Percentiles rank a stretch among this genome's conserved stretches.
Conservation (phyloP, 2,888 invertebrate species). For the Campoplex nolae region DNA sequence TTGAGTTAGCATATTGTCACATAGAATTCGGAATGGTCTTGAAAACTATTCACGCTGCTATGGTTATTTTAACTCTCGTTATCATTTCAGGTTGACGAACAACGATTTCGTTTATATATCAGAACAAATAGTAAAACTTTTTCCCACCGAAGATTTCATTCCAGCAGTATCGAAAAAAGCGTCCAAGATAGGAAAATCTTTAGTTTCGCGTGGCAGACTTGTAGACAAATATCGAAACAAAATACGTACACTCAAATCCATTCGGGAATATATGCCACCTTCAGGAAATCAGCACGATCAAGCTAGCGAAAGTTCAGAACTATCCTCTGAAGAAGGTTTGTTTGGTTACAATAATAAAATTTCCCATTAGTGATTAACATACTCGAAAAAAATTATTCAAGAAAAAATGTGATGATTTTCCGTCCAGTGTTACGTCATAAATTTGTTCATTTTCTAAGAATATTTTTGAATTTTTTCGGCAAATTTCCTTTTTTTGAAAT, state of each 20-base stretch:
- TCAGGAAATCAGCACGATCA: neutral
- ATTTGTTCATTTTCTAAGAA: too few species aligned
- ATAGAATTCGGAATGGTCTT: neutral
- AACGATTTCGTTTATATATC: constrained; percentile 15
- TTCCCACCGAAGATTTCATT: constrained; percentile 24
- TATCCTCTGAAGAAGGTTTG: constrained; percentile 3
- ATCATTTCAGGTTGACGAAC: constrained; percentile 21
- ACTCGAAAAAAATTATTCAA: too few species aligned
- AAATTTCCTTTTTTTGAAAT: too few species aligned
- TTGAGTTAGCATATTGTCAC: constrained; percentile 7
- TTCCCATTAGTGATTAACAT: too few species aligned
- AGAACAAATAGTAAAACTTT: constrained; percentile 23
- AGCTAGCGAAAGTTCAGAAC: constrained; percentile 15
- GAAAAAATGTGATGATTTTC: too few species aligned
- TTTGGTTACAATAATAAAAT: too few species aligned
- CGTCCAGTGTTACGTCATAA: too few species aligned
- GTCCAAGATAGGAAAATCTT: constrained; percentile 16
- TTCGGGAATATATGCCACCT: constrained; percentile 19
- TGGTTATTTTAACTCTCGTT: neutral
- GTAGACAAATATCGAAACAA: constrained; percentile 29
- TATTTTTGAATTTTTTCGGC: too few species aligned
- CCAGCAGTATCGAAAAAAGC: constrained; percentile 7
- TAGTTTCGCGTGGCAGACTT: constrained; percentile 28
- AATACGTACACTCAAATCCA: constrained; percentile 1
- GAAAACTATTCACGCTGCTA: neutral